Evolutionary conservation across 2,113 vertebrate genomes (phyloP), one percentile per base, ranked within the genome.

Genomic region (Paramormyrops kingsleyae): DNA sequence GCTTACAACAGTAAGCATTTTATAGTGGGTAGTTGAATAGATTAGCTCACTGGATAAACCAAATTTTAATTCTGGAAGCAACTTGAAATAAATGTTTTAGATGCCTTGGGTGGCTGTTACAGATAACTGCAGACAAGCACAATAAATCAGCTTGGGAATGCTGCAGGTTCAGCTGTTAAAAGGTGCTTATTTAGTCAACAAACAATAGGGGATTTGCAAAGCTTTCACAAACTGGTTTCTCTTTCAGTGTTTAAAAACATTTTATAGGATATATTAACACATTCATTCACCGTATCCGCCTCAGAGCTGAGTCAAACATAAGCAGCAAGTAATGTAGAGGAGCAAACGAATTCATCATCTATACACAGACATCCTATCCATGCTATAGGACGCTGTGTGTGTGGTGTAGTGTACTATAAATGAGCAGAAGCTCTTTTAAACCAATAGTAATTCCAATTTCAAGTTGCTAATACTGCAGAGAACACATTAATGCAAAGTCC

Each of bases 1-100:
- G n/a, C n/a, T 24, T 62, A 62, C 0, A 0, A 0, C 0, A n/a
- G 59, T 62, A 62, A 62, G 2, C 0, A n/a, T 62, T n/a, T 70
- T 31, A 27, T 70, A 70, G n/a, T 66, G 9, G n/a, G 59, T 27
- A 66, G 59, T 27, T 27, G 0, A 10, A 27, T 66, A 66, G 59
- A 66, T n/a, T 70, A 31, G 62, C 9, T 70, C 62, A 13, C 24
- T 66, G 9, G n/a, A 27, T n/a, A 66, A 66, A 9, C n/a, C n/a
- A 10, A 66, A 66, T 66, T 66, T 66, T 59, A 9, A 59, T 24
- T n/a, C 0, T 66, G n/a, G n/a, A 66, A 66, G n/a, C 9, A 66
- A 66, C 59, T 66, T 27, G 59, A 9, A 66, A n/a, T 4, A 27
- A 2, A 66, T 66, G 3, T 66, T 66, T 66, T 27, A 66, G n/a